A percentile compares a stretch with the other conserved stretches of the same genome.
phyloP scores from a whole-genome alignment of 1,140 invertebrate species.

The Tribolium castaneum region DNA sequence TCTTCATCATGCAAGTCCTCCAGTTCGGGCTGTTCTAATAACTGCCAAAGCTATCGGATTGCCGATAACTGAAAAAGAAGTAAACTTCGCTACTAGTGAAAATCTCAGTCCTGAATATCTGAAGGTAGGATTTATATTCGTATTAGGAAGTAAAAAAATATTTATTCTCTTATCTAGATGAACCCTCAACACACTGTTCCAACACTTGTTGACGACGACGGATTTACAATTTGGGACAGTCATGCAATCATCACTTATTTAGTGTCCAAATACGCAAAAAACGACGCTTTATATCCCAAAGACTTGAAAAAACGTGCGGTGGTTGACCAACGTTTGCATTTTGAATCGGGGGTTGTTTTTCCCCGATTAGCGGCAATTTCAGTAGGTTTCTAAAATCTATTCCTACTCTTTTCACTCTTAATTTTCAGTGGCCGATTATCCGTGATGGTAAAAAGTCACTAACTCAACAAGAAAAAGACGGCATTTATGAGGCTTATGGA shows the following conservation, averaged over 20 bases:
- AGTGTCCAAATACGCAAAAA: constrained; percentile 67
- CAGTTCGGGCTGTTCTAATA: constrained; percentile 4
- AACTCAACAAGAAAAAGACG: background rate
- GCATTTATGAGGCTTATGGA: background rate
- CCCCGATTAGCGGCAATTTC: background rate
- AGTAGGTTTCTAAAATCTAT: background rate
- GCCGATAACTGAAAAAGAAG: background rate
- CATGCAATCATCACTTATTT: constrained; percentile 71
- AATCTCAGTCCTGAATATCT: background rate
- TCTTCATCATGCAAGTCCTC: background rate
- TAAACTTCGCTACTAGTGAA: background rate
- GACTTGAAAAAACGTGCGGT: constrained; percentile 67
- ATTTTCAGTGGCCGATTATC: background rate
- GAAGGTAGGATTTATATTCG: background rate
- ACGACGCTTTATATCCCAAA: constrained; percentile 70
- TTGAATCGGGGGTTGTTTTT: constrained; percentile 58
- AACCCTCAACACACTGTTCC: constrained; percentile 78
- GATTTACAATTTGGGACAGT: constrained; percentile 61
- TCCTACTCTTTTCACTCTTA: no score
- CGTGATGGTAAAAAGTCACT: background rate
- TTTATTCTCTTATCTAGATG: constrained; percentile 57
- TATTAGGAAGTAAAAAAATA: no score
- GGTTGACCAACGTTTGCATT: constrained; percentile 68
- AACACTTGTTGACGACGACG: constrained; percentile 72
- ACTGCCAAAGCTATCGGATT: background rate